These are phyloP conservation scores for Ceraclea dissimilis DNA, from an alignment of 2,888 invertebrate species.

Conservation along the genomic window DNA sequence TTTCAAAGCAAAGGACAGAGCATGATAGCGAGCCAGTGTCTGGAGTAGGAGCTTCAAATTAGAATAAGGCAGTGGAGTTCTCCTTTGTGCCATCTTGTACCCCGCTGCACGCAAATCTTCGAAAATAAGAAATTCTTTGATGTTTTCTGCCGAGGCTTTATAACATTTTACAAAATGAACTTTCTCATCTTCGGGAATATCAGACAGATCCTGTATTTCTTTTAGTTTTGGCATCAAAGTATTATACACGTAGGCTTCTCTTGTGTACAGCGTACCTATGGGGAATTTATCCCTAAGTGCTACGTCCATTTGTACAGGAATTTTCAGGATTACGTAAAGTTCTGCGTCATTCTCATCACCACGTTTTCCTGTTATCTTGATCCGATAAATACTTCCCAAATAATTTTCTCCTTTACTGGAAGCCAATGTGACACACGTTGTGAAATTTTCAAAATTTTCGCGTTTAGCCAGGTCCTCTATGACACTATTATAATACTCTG, in stretches of 20 bases:
- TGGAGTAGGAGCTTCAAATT: constrained; percentile 10
- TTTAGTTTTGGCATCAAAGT: constrained; percentile 8
- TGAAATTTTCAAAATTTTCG: constrained; percentile 6
- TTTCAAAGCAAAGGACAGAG: constrained; percentile 15
- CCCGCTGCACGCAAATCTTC: constrained; percentile 11
- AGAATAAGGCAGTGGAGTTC: constrained; percentile 5
- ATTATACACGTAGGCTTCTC: constrained; percentile 16
- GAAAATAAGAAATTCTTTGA: constrained; percentile 15
- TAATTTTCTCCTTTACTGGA: constrained; percentile 18
- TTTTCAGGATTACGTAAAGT: constrained; percentile 11
- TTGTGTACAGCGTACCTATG: constrained; percentile 9
- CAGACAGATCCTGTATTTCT: constrained; percentile 8
- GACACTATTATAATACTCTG: constrained; percentile 4
- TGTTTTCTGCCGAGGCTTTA: constrained; percentile 3
- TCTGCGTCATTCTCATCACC: constrained; percentile 4
- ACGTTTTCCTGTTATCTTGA: constrained; percentile 8
- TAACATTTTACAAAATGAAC: constrained; percentile 14
- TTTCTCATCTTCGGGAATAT: constrained; percentile 7
- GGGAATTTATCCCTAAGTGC: constrained; percentile 15
- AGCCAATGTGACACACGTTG: constrained; percentile 1
- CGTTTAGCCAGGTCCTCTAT: constrained; percentile 9
- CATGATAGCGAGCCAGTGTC: constrained; percentile 15
- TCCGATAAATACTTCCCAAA: constrained; percentile 12
- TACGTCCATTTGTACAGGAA: constrained; percentile 4
- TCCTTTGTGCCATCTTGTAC: constrained; percentile 9